Percentiles rank a stretch among this genome's conserved stretches.
Evolutionary conservation across 2,113 vertebrate species (phyloP).

Genomic region (Hippocampus abdominalis): DNA sequence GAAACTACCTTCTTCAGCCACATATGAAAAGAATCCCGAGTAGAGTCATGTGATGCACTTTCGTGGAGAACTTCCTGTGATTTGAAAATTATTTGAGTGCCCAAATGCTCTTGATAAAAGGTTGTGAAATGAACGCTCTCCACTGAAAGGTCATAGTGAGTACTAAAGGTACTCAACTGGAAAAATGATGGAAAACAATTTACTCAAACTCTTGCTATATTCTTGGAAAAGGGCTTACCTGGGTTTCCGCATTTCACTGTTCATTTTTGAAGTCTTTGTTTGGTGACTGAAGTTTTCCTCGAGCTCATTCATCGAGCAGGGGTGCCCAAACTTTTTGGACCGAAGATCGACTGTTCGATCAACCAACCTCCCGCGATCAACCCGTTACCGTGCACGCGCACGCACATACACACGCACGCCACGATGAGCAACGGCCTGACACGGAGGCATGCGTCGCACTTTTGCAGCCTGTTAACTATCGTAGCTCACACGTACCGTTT

Average conservation of each 20-base stretch:
- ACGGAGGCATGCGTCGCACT: too few species aligned
- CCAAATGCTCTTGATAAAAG: constrained; percentile 37
- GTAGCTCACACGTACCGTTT: too few species aligned
- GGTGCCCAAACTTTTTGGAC: too few species aligned
- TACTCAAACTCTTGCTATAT: neutral
- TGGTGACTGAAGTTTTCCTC: neutral
- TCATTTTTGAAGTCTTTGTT: neutral
- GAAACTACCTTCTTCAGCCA: neutral
- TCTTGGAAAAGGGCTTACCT: neutral
- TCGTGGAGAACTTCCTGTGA: constrained; percentile 18
- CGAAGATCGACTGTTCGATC: too few species aligned
- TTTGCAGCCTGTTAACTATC: too few species aligned
- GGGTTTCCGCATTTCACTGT: neutral
- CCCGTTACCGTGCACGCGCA: too few species aligned
- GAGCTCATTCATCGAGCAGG: neutral
- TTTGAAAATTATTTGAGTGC: constrained; percentile 20
- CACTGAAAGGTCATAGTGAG: constrained; percentile 40
- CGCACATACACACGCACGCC: too few species aligned
- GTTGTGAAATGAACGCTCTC: constrained; percentile 29
- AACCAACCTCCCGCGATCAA: too few species aligned
- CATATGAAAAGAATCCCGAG: neutral
- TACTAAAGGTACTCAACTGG: constrained; percentile 24
- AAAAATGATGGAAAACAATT: constrained; percentile 12
- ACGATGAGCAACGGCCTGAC: too few species aligned
- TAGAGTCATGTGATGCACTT: neutral